Evolutionary conservation across 2,797 vertebrate species (phyloP).

Genomic region (Labeo calbasu): DNA sequence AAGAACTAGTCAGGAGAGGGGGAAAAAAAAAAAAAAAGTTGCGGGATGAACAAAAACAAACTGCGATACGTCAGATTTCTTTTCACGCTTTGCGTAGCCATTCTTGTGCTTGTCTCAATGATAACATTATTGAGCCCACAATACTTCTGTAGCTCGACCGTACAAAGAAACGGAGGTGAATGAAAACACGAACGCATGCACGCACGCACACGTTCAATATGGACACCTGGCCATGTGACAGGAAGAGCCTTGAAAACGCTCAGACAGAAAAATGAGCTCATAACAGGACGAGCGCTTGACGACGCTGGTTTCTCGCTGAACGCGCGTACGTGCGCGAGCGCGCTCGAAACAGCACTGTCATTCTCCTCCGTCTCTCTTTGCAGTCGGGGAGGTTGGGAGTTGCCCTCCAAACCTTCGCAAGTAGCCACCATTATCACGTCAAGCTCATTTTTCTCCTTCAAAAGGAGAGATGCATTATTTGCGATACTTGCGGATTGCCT

Average conservation of each 20-base stretch:
- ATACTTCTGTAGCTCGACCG: conserved; percentile 1
- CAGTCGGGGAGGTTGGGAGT: conserved; percentile 43
- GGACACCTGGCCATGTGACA: conserved; percentile 46
- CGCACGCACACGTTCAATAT: conserved; percentile 16
- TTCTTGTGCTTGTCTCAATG: conserved; percentile 2
- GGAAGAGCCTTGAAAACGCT: conserved; percentile 44
- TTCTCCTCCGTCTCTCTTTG: conserved; percentile 18
- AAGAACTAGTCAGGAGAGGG: conserved; percentile 17
- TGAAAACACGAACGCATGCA: background rate
- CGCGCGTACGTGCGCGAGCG: background rate
- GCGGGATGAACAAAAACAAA: conserved; percentile 34
- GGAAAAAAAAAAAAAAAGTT: background rate
- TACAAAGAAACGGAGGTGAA: conserved; percentile 18
- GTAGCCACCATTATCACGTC: conserved; percentile 7
- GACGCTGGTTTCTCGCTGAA: conserved; percentile 7
- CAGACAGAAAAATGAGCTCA: conserved; percentile 47
- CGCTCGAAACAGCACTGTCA: conserved; percentile 16
- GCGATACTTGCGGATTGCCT: conserved; percentile 14
- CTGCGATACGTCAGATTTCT: background rate
- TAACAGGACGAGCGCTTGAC: conserved; percentile 18
- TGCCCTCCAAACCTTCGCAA: conserved; percentile 11
- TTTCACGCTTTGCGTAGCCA: background rate
- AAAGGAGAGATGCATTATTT: conserved; percentile 1
- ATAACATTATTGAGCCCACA: conserved; percentile 18
- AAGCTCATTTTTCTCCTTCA: background rate